Evolutionary conservation across 1,140 invertebrate genomes (phyloP), one percentile per base, ranked within the genome.

Genomic region (Pseudomyrmex concolor): DNA sequence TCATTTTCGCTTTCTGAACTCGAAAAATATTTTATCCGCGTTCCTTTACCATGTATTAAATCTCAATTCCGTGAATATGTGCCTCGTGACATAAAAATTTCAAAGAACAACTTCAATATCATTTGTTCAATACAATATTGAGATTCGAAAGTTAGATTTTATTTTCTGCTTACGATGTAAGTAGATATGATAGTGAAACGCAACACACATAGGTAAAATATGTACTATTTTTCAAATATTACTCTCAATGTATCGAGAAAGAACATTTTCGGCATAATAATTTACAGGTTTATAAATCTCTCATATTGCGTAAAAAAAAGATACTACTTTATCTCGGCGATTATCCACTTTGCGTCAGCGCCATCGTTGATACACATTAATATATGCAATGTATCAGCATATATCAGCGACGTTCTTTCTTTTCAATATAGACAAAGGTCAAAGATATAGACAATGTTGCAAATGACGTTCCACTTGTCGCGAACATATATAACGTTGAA

Each of bases 291-390:
- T 80, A 70, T 59, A 15, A 78, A 71, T n/a, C 22, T 50, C 22
- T 12, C 43, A 13, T 80, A 60, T 19, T 77, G 62, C 34, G 51
- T 1, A 54, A 76, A 77, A 83, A 83, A 66, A 48, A 66, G 22
- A 83, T 83, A 77, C n/a, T 51, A 50, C 19, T 51, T 50, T 74
- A 34, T 74, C 59, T 63, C 70, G 17, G 12, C 50, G 7, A 81
- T 72, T 68, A 71, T n/a, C n/a, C 51, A 8, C 63, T 13, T 77
- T 76, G 81, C 81, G 62, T 77, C 76, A 83, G 60, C 60, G 50
- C 51, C 19, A 19, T 57, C 43, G 34, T 13, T 66, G 72, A 78
- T 50, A 25, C 66, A 51, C 81, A 83, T 83, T 77, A 83, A 83
- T 83, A 66, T 66, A 64, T 19, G n/a, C 50, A 73, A 62, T 78